Percentiles rank a stretch among this genome's conserved stretches.
These are phyloP conservation scores for Phrixothrix hirtus DNA, from an alignment of 2,888 invertebrate species.

Conservation along the genomic window DNA sequence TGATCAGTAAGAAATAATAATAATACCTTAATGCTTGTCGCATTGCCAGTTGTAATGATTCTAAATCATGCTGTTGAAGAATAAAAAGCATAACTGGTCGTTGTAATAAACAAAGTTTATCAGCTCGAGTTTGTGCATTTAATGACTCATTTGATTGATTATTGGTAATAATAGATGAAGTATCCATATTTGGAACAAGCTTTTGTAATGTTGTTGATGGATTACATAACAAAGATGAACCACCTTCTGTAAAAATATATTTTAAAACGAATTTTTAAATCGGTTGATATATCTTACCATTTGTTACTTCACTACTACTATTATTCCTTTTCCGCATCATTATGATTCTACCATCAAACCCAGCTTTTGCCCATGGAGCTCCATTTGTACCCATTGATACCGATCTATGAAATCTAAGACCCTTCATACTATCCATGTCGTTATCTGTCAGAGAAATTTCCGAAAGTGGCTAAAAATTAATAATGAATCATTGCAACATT, in stretches of 20 bases:
- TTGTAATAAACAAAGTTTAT: constrained; percentile 65
- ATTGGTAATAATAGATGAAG: constrained; percentile 58
- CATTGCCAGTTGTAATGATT: constrained; percentile 82
- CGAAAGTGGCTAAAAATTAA: constrained; percentile 57
- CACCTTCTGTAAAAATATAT: constrained; percentile 62
- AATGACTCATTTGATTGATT: constrained; percentile 46
- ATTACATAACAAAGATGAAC: constrained; percentile 82
- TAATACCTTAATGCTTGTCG: constrained; percentile 79
- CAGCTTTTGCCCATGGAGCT: constrained; percentile 63
- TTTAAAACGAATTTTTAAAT: constrained; percentile 5
- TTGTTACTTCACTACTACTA: constrained; percentile 68
- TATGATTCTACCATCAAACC: constrained; percentile 61
- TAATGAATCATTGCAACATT: no score
- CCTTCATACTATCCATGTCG: constrained; percentile 59
- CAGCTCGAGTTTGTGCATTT: constrained; percentile 53
- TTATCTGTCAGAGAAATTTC: constrained; percentile 61
- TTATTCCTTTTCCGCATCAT: constrained; percentile 71
- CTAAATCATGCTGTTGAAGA: constrained; percentile 82
- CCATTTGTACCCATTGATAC: constrained; percentile 82
- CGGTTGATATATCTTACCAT: constrained; percentile 47
- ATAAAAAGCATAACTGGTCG: constrained; percentile 89
- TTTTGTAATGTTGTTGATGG: constrained; percentile 87
- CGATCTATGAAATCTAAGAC: constrained; percentile 77
- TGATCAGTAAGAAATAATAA: no score
- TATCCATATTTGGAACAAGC: constrained; percentile 70